phyloP scores from a whole-genome alignment of 2,797 vertebrate species.

The Xenopus petersii region DNA sequence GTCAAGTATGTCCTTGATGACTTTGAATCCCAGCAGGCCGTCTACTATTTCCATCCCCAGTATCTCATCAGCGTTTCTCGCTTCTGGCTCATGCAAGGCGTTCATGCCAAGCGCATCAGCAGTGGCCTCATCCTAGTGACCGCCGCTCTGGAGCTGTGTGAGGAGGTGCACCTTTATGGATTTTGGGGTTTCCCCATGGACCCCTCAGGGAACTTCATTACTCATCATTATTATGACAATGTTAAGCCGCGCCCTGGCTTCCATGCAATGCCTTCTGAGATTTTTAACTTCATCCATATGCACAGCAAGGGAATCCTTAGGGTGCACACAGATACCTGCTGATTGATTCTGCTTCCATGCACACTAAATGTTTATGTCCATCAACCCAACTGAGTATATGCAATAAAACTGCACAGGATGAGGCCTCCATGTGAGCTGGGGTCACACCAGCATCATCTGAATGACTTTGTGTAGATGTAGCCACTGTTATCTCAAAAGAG shows the following conservation, averaged over 20 bases:
- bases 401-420: slow-evolving; percentile 58
- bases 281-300: slow-evolving; percentile 96
- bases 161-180: slow-evolving; percentile 95
- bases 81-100: slow-evolving; percentile 91
- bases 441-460: slow-evolving; percentile 24
- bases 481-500: too few species aligned
- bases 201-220: slow-evolving; percentile 89
- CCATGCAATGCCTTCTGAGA: slow-evolving; percentile 96
- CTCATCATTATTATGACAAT: slow-evolving; percentile 98
- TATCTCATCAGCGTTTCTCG: slow-evolving; percentile 93
- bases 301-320: slow-evolving; percentile 90
- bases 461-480: slow-evolving; percentile 14
- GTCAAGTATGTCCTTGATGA: slow-evolving; percentile 97
- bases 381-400: slow-evolving; percentile 55
- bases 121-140: slow-evolving; percentile 93
- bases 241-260: slow-evolving; percentile 95
- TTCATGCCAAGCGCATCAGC: slow-evolving; percentile 89
- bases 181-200: slow-evolving; percentile 98
- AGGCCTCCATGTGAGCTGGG: slow-evolving; percentile 51
- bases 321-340: slow-evolving; percentile 87
- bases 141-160: slow-evolving; percentile 90
- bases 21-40: slow-evolving; percentile 82
- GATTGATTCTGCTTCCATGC: slow-evolving; percentile 65
- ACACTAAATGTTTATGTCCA: slow-evolving; percentile 25
- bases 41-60: slow-evolving; percentile 95